phyloP scores from a whole-genome alignment of 2,797 vertebrate species.

The Moxostoma hubbsi region DNA sequence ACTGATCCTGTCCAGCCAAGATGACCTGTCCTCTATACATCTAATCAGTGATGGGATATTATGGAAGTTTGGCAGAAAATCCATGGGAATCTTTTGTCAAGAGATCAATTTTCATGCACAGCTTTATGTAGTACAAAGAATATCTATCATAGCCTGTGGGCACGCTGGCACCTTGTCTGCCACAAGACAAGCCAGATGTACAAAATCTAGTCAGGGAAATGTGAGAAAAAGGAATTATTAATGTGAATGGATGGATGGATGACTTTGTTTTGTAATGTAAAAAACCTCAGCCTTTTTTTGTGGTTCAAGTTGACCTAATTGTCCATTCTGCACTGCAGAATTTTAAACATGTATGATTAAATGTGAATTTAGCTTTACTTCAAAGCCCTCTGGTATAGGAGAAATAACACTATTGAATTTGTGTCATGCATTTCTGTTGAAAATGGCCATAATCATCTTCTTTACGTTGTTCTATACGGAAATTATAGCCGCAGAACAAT shows the following conservation, averaged over 20 bases:
- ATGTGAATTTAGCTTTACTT: constrained; percentile 53
- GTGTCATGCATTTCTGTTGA: constrained; percentile 57
- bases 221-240: constrained; percentile 32
- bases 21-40: constrained; percentile 50
- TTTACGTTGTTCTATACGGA: constrained; percentile 60
- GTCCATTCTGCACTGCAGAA: constrained; percentile 42
- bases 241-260: constrained; percentile 39
- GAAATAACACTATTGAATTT: constrained; percentile 57
- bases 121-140: constrained; percentile 35
- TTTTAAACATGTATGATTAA: constrained; percentile 59
- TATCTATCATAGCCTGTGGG: constrained; percentile 24
- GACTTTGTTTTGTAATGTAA: constrained; percentile 50
- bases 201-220: neutral
- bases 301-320: constrained; percentile 50
- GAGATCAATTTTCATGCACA: constrained; percentile 47
- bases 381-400: constrained; percentile 45
- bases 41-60: constrained; percentile 56
- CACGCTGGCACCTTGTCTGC: constrained; percentile 26
- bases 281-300: constrained; percentile 40
- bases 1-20: constrained; percentile 41
- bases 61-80: constrained; percentile 54
- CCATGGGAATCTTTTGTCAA: constrained; percentile 38
- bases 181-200: constrained; percentile 15
- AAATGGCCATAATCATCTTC: constrained; percentile 60
- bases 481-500: constrained; percentile 63